These are phyloP conservation scores for Hirtodrosophila cameraria DNA, from an alignment of 2,888 invertebrate species.

Conservation along the genomic window DNA sequence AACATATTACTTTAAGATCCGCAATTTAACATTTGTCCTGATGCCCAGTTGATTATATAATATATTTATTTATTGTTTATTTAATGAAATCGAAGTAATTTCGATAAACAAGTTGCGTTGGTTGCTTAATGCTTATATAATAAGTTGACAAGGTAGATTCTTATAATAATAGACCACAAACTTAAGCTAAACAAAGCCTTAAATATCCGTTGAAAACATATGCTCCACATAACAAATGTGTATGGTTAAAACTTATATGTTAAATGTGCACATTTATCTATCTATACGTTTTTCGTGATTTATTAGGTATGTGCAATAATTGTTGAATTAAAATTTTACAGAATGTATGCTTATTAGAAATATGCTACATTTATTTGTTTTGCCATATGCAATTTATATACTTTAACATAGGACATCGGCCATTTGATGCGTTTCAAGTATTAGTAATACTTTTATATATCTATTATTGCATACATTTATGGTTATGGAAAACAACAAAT, in stretches of 20 bases:
- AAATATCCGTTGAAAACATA: conserved; percentile 33
- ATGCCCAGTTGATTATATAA: conserved; percentile 25
- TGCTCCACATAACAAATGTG: conserved; percentile 27
- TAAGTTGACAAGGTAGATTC: conserved; percentile 42
- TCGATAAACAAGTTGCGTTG: conserved; percentile 34
- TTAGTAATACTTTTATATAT: conserved; percentile 60
- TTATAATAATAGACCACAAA: conserved; percentile 46
- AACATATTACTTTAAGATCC: conserved; percentile 25
- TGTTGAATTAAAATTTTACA: conserved; percentile 7
- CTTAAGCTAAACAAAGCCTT: conserved; percentile 50
- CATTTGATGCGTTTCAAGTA: conserved; percentile 51
- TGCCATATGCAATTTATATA: conserved; percentile 2
- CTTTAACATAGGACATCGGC: conserved; percentile 7
- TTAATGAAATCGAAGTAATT: conserved; percentile 22
- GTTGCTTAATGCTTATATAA: conserved; percentile 23
- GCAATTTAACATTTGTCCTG: conserved; percentile 6
- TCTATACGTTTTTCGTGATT: conserved; percentile 19
- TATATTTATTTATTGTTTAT: conserved; percentile 28
- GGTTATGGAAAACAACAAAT: conserved; percentile 36
- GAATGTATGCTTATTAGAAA: background rate
- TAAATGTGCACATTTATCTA: conserved; percentile 16
- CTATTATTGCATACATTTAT: conserved; percentile 33
- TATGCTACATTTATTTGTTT: background rate
- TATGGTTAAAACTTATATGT: conserved; percentile 55
- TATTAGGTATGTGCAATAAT: conserved; percentile 16